phyloP scores from a whole-genome alignment of 2,888 invertebrate genomes.

The Lacanobia wlatinum region DNA sequence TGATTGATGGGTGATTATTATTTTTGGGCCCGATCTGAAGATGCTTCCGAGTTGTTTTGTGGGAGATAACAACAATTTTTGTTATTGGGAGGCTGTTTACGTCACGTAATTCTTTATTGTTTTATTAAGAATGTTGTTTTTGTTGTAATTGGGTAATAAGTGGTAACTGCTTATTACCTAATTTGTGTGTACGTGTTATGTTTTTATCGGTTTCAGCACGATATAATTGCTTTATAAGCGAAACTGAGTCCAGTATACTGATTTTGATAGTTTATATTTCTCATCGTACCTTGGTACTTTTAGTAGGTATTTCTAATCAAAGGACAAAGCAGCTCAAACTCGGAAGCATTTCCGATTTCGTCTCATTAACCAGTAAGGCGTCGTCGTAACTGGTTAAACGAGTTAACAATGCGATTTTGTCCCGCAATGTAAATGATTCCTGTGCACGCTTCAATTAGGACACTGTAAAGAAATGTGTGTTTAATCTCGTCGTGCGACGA shows the following conservation, averaged over 20 bases:
- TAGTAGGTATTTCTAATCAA: not conserved
- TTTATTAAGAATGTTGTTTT: slow-evolving; percentile 67
- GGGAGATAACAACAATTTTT: slow-evolving; percentile 74
- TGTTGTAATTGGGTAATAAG: slow-evolving; percentile 64
- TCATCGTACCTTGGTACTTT: not conserved
- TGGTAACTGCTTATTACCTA: slow-evolving; percentile 53
- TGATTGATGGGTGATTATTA: slow-evolving; percentile 90
- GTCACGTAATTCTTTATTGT: slow-evolving; percentile 71
- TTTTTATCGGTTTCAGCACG: slow-evolving; percentile 25
- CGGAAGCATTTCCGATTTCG: not conserved
- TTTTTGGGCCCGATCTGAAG: slow-evolving; percentile 84
- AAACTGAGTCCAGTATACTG: not conserved
- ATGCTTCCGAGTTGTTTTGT: slow-evolving; percentile 86
- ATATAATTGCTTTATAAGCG: not conserved
- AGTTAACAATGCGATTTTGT: no score
- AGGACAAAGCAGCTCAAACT: not conserved
- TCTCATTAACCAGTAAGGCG: not conserved
- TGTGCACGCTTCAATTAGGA: no score
- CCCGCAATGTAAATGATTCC: no score
- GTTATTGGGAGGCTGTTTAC: slow-evolving; percentile 73
- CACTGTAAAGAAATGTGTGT: no score
- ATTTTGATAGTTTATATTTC: not conserved
- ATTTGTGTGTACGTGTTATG: slow-evolving; percentile 40
- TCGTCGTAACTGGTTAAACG: no score
- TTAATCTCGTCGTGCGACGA: no score